Evolutionary conservation across 2,797 vertebrate species (phyloP), one percentile per base, ranked within the genome.

Genomic region (Toxotes lorentzi): DNA sequence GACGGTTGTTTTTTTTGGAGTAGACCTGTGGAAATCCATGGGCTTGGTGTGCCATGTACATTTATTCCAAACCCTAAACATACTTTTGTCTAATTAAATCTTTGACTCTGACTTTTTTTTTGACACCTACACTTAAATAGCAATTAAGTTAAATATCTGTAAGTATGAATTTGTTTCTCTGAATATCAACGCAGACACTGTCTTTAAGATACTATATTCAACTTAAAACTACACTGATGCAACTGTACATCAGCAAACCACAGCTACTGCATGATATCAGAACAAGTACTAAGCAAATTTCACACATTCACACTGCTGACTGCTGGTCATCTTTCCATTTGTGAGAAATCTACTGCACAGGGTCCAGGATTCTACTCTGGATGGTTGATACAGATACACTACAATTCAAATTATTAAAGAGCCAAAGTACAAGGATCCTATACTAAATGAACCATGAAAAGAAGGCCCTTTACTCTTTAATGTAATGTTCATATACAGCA

Each of bases 201-300:
- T 11, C 21, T 53, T n/a, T 12, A n/a, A 96, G 93, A 96, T 95
- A 96, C 95, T 94, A 83, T 94, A 93, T 94, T 96, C 88, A n/a
- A 12, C 41, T 83, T 93, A 51, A 67, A 72, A 92, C 92, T 92
- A 95, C 91, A 92, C 87, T 93, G 85, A 94, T 76, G 0, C 65
- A 90, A 94, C 90, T 92, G 91, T 92, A 89, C 81, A 85, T 92
- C 89, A 94, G 30, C 35, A 75, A 70, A 48, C 14, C 23, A 19
- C 2, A 47, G 21, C 24, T 51, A 41, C 17, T 48, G 23, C 38
- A 13, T 7, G 19, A 11, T 30, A n/a, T 23, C 1, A 5, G 24
- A 47, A 23, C 13, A 23, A 24, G 35, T 23, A 19, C 14, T 16
- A 21, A 41, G 32, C 45, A 34, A 24, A 16, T 27, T 45, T 13